phyloP scores from a whole-genome alignment of 1,140 invertebrate species.

The Drosophila arawakana region DNA sequence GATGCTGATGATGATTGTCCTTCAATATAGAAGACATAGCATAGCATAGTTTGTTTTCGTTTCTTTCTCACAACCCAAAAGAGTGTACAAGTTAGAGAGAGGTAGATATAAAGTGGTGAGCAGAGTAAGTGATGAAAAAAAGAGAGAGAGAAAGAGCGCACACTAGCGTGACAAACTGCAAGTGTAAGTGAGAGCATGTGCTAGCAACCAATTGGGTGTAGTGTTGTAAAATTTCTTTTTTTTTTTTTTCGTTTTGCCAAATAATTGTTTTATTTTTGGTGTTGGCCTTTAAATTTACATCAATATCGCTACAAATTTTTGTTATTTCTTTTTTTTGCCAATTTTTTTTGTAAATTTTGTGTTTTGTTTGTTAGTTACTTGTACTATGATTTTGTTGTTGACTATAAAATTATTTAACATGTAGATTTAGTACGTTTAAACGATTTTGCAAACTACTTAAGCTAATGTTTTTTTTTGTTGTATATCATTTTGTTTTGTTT shows the following conservation, averaged over 20 bases:
- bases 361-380: constrained; percentile 68
- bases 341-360: constrained; percentile 40
- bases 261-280: constrained; percentile 58
- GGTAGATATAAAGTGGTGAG: not conserved
- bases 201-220: constrained; percentile 52
- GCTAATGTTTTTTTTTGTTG: constrained; percentile 38
- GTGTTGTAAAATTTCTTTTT: constrained; percentile 27
- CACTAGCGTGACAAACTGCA: constrained; percentile 19
- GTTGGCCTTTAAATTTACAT: constrained; percentile 58
- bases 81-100: constrained; percentile 9
- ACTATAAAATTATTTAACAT: constrained; percentile 75
- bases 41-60: constrained; percentile 41
- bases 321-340: constrained; percentile 46
- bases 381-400: constrained; percentile 54
- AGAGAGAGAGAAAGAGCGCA: constrained; percentile 39
- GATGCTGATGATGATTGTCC: constrained; percentile 75
- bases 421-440: constrained; percentile 73
- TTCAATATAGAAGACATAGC: constrained; percentile 74
- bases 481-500: constrained; percentile 53
- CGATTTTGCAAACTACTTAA: constrained; percentile 60
- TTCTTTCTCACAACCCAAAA: constrained; percentile 35
- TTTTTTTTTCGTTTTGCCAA: constrained; percentile 49
- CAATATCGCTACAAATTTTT: constrained; percentile 47
- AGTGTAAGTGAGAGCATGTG: not conserved
- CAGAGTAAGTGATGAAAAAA: constrained; percentile 13